A percentile compares a stretch with the other conserved stretches of the same genome.
These are phyloP conservation scores for Eulithis prunata DNA, from an alignment of 2,888 invertebrate species.

Conservation along the genomic window DNA sequence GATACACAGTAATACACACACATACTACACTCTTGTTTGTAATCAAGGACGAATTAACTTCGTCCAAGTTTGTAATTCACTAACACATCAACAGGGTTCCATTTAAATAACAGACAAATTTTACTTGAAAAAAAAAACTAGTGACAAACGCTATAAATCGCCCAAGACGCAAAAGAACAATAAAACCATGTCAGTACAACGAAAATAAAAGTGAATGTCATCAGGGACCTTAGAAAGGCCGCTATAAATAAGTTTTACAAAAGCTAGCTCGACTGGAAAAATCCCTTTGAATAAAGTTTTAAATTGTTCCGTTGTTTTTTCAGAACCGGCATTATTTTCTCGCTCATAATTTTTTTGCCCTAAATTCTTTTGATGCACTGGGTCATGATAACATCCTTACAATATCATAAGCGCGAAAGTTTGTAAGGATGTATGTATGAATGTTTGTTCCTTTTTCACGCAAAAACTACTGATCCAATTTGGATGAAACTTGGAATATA, in stretches of 20 bases:
- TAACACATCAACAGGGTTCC: no score
- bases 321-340: slow-evolving; percentile 13
- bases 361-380: slow-evolving; percentile 19
- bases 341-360: slow-evolving; percentile 13
- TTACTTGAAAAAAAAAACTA: background rate
- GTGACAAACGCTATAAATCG: slow-evolving; percentile 1
- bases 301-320: slow-evolving; percentile 29
- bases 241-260: slow-evolving; percentile 32
- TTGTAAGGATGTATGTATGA: no score
- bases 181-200: slow-evolving; percentile 27
- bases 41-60: no score
- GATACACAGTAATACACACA: no score
- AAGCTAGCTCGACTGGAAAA: slow-evolving; percentile 30
- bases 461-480: no score
- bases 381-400: slow-evolving; percentile 5
- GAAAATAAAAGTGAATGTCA: slow-evolving; percentile 31
- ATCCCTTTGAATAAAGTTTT: slow-evolving; percentile 30
- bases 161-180: slow-evolving; percentile 17
- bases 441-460: no score
- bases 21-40: no score
- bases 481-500: no score
- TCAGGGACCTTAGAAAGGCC: slow-evolving; percentile 29
- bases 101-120: no score
- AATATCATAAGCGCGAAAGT: no score
- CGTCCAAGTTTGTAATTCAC: no score